Evolutionary conservation across 2,888 invertebrate genomes (phyloP).

Genomic region (Epinotia ramella): DNA sequence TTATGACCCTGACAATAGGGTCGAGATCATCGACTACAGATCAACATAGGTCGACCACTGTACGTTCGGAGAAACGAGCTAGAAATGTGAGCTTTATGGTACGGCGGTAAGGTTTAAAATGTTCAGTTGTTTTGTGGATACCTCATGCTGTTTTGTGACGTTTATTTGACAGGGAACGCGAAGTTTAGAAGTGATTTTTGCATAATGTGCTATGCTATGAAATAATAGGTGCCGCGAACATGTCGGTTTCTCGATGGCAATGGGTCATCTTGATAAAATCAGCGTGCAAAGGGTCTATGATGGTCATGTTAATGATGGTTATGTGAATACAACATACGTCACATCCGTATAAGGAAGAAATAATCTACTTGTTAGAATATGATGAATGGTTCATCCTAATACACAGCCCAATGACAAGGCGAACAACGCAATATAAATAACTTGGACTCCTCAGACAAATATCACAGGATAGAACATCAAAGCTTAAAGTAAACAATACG

Average conservation of each 20-base stretch:
- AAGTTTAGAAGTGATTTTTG: conserved; percentile 24
- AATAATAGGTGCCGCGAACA: conserved; percentile 17
- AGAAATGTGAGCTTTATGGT: not conserved
- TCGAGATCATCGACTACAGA: not conserved
- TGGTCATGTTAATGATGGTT: not conserved
- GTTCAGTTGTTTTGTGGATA: not conserved
- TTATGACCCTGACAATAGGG: not conserved
- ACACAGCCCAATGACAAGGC: no score
- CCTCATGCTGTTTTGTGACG: conserved; percentile 37
- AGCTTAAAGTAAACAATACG: no score
- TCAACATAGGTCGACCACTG: not conserved
- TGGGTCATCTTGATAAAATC: conserved; percentile 11
- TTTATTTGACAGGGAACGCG: conserved; percentile 38
- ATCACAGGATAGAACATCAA: no score
- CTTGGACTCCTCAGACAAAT: no score
- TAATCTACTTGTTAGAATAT: not conserved
- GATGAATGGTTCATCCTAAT: not conserved
- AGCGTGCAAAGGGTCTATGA: not conserved
- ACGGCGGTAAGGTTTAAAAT: conserved; percentile 4
- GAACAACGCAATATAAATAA: no score
- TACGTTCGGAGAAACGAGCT: not conserved
- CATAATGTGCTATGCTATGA: conserved; percentile 2
- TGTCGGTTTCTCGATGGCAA: not conserved
- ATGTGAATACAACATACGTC: not conserved
- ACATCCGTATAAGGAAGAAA: not conserved